These are phyloP conservation scores for Panulirus ornatus DNA, from an alignment of 1,140 invertebrate species.

Conservation along the genomic window DNA sequence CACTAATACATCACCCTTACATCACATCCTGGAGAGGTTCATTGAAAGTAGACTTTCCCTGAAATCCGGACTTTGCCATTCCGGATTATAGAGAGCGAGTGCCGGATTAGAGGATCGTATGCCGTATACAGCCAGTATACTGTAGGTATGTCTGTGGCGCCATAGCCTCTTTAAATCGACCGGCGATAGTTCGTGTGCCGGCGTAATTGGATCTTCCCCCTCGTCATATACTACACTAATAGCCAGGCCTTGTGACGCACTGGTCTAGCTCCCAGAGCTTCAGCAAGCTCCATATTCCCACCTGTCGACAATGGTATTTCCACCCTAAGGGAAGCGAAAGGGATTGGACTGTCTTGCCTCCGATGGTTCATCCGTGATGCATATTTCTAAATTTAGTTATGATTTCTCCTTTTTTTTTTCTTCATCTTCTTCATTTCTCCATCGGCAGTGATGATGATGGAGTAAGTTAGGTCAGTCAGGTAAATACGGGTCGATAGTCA, in stretches of 20 bases:
- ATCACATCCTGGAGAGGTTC: constrained; percentile 44
- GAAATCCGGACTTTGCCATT: constrained; percentile 15
- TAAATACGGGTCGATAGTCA: constrained; percentile 6
- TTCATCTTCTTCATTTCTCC: neutral
- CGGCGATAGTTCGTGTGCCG: constrained; percentile 68
- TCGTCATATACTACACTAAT: constrained; percentile 69
- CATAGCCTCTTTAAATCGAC: constrained; percentile 69
- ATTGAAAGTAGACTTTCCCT: constrained; percentile 38
- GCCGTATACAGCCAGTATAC: no score
- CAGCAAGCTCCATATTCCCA: constrained; percentile 49
- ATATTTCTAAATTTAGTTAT: constrained; percentile 57
- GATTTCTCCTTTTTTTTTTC: constrained; percentile 24
- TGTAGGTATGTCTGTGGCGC: constrained; percentile 51
- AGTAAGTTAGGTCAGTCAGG: no score
- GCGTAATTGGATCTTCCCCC: constrained; percentile 69
- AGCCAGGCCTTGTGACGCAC: constrained; percentile 56
- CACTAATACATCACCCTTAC: no score
- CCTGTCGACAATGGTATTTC: constrained; percentile 27
- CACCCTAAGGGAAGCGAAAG: neutral
- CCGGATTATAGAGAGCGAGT: no score
- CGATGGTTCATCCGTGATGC: constrained; percentile 58
- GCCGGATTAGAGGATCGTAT: no score
- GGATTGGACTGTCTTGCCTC: constrained; percentile 19
- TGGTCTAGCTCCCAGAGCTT: constrained; percentile 36
- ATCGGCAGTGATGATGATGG: no score